Evolutionary conservation across 2,113 vertebrate genomes (phyloP).

Genomic region (Paraplagusia blochii): DNA sequence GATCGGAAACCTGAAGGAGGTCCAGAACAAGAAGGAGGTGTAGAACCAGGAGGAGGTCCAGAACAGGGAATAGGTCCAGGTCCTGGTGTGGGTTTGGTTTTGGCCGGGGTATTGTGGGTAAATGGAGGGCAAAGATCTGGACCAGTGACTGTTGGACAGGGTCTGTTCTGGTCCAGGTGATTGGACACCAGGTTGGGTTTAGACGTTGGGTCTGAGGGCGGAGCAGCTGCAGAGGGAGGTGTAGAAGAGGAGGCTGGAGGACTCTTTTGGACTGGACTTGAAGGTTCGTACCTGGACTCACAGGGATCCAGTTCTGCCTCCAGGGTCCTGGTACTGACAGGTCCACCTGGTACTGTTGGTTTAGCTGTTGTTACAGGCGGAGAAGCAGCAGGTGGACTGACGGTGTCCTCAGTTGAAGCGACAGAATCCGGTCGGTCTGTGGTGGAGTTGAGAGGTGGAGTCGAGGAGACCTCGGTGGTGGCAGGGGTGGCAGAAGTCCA

Average conservation of each 20-base stretch:
- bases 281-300: slow-evolving; percentile 25
- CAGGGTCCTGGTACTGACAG: slow-evolving; percentile 6
- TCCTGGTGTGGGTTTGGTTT: slow-evolving; percentile 21
- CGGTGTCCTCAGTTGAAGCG: too few species aligned
- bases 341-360: slow-evolving; percentile 27
- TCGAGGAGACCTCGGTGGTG: slow-evolving; percentile 29
- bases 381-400: slow-evolving; percentile 10
- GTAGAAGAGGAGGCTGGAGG: slow-evolving; percentile 11
- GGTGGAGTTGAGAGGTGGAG: slow-evolving; percentile 24
- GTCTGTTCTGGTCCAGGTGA: slow-evolving; percentile 13
- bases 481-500: slow-evolving; percentile 24
- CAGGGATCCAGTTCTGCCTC: slow-evolving; percentile 33
- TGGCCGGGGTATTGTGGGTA: slow-evolving; percentile 1
- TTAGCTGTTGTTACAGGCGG: slow-evolving; percentile 23
- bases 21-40: too few species aligned
- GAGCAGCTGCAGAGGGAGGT: slow-evolving; percentile 17
- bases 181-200: slow-evolving; percentile 24
- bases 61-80: neutral
- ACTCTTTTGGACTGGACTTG: slow-evolving; percentile 22
- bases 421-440: slow-evolving; percentile 40
- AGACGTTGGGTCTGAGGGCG: slow-evolving; percentile 3
- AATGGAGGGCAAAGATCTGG: slow-evolving; percentile 19
- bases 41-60: too few species aligned
- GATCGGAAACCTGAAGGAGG: too few species aligned
- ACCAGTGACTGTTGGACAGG: slow-evolving; percentile 7